Evolutionary conservation across 2,113 vertebrate species (phyloP).

Genomic region (Casuarius casuarius): DNA sequence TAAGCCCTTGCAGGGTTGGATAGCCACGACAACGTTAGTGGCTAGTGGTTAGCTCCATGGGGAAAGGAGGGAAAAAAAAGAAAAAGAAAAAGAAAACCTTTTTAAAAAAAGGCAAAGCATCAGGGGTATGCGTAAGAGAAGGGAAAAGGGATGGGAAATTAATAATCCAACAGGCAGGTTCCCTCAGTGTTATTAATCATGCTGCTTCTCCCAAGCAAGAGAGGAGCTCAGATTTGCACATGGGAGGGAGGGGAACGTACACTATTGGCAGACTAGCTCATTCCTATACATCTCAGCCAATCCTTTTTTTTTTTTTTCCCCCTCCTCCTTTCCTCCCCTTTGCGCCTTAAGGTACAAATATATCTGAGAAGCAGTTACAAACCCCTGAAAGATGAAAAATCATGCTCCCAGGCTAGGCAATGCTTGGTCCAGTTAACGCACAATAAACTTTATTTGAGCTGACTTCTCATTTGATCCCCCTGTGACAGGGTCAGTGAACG

Average conservation of each 20-base stretch:
- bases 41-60: slow-evolving; percentile 79
- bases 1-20: slow-evolving; percentile 75
- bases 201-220: slow-evolving; percentile 78
- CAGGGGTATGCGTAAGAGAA: slow-evolving; percentile 72
- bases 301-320: slow-evolving; percentile 53
- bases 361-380: slow-evolving; percentile 80
- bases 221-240: slow-evolving; percentile 78
- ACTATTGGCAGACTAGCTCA: slow-evolving; percentile 80
- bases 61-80: neutral
- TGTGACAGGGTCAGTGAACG: slow-evolving; percentile 85
- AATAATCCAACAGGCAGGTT: slow-evolving; percentile 90
- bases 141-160: slow-evolving; percentile 83
- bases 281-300: slow-evolving; percentile 85
- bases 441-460: slow-evolving; percentile 92
- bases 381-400: slow-evolving; percentile 80
- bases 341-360: slow-evolving; percentile 80
- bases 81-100: slow-evolving; percentile 11
- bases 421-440: slow-evolving; percentile 84
- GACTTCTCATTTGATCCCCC: slow-evolving; percentile 88
- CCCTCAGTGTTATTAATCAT: slow-evolving; percentile 87
- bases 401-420: slow-evolving; percentile 75
- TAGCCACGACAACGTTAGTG: slow-evolving; percentile 71
- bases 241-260: slow-evolving; percentile 76
- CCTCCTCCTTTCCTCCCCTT: neutral
- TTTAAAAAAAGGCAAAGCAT: slow-evolving; percentile 67